Evolutionary conservation across 2,888 invertebrate species (phyloP), one percentile per base, ranked within the genome.

Genomic region (Sisyra terminalis): DNA sequence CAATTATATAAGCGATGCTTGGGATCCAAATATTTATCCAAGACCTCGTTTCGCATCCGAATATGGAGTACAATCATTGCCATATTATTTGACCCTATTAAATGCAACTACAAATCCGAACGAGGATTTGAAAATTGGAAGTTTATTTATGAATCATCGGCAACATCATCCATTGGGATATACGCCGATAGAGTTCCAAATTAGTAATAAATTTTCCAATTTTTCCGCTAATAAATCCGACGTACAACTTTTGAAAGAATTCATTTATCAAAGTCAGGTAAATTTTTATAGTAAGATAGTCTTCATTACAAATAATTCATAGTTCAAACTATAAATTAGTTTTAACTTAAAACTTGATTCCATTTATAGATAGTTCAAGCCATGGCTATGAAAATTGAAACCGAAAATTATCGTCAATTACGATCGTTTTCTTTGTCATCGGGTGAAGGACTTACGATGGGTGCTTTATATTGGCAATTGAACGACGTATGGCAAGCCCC

Each of bases 401-500:
- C 88, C 0, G 94, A 96, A 56, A 70, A 72, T 46, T 89, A 89
- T 59, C 69, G 87, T 29, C 76, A 79, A 52, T 68, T 63, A 49
- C 61, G 59, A 48, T 67, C 65, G 41, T 55, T 51, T 32, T 43
- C 70, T 7, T 60, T 66, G 48, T 54, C 55, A 14, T 46, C 57
- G n/a, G 75, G 76, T 1, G 60, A 69, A 51, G 83, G 83, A 4
- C 57, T 67, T 46, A 97, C 94, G 0, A 96, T 94, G 93, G 97
- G 97, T 1, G 90, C 94, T 1, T 66, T 98, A 42, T 98, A 93
- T 61, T 98, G 97, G 97, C 97, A 98, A 61, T 64, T 97, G 9
- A 96, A 97, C 58, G 96, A 97, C 59, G 85, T 96, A 29, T 97
- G 97, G 97, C 84, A 88, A 52, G 94, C 89, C 1, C 93, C 96